Base-by-base conservation (phyloP, 2,888 invertebrate species). In the Punctoribates punctum region DNA sequence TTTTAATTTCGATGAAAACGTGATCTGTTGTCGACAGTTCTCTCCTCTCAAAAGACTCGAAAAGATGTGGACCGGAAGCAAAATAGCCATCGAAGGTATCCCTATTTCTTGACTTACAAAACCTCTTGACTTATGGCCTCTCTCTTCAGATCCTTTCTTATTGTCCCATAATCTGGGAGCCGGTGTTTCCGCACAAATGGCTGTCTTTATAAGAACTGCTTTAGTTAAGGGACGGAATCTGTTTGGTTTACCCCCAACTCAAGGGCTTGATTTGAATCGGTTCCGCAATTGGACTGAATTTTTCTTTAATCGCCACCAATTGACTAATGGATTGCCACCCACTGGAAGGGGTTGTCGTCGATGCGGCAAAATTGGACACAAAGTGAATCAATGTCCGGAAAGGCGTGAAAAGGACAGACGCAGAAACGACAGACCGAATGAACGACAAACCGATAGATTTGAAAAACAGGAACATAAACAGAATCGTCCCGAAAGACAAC, bases 331-430 rank as follows among this genome's bases (percentile, higher is more conserved):
- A 79, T 65, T 75, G 27, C 86, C 86, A 1, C 87, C 87, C 0
- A 85, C 85, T 80, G 86, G 86, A 79, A 82, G 87, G 34, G 85
- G 86, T 27, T 88, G 88, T 80, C 82, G 85, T 23, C 81, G 83
- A 20, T 88, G 88, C 81, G 85, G 85, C 74, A 85, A 85, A 80
- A 87, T 87, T 77, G 87, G 87, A 4, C 88, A 88, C 80, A 83
- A 85, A 77, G 84, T 84, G 6, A 83, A 84, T 74, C 85, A 86
- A 57, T 87, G 87, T 78, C 84, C 84, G 29, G 78, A 67, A 73
- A 76, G 65, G 9, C 34, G 34, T 20, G 20, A 54, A 1, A 54
- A 54, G n/a, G 54, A 54, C 54, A 54, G 23, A 54, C 20, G 20
- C 8, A 34, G 8, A 5, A 34, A 34, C 11, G 42, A 42, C 42